Conservation (phyloP, 23 tunicate genomes). For the Diplosoma virens region DNA sequence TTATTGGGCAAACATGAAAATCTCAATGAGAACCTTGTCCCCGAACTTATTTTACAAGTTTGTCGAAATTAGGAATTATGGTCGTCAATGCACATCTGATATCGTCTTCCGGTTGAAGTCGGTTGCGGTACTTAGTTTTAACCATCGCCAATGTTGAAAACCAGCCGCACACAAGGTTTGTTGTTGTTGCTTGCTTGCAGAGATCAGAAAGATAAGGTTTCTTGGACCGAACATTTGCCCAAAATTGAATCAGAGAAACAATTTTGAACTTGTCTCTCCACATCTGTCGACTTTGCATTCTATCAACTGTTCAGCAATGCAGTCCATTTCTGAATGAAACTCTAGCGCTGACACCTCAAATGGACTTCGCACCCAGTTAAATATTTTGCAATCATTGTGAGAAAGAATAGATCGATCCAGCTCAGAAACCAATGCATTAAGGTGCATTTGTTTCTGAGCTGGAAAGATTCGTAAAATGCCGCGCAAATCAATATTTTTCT, state of each 20-base stretch:
- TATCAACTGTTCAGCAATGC: slow-evolving; percentile 37
- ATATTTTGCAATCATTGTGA: slow-evolving; percentile 28
- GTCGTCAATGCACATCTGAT: slow-evolving; percentile 28
- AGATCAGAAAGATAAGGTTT: slow-evolving; percentile 23
- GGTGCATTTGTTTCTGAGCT: slow-evolving; percentile 1
- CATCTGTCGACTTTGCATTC: slow-evolving; percentile 52
- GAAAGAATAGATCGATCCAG: no score
- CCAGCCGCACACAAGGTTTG: neutral
- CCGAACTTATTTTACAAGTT: no score
- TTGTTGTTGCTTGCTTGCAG: slow-evolving; percentile 10
- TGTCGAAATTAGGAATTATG: slow-evolving; percentile 22
- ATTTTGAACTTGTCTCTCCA: slow-evolving; percentile 45
- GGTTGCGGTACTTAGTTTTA: slow-evolving; percentile 27
- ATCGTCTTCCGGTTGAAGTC: no score
- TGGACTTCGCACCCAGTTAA: slow-evolving; percentile 53
- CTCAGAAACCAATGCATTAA: slow-evolving; percentile 35
- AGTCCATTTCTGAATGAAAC: slow-evolving; percentile 7
- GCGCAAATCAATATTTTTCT: no score
- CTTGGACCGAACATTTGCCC: slow-evolving; percentile 10
- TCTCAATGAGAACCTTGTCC: neutral
- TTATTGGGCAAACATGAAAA: slow-evolving; percentile 1
- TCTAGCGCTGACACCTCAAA: slow-evolving; percentile 39
- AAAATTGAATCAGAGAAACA: slow-evolving; percentile 20
- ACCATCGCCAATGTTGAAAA: slow-evolving; percentile 23
- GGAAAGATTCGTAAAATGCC: no score